Evolutionary conservation across 2,113 vertebrate genomes (phyloP), one percentile per base, ranked within the genome.

Genomic region (Gambusia affinis): DNA sequence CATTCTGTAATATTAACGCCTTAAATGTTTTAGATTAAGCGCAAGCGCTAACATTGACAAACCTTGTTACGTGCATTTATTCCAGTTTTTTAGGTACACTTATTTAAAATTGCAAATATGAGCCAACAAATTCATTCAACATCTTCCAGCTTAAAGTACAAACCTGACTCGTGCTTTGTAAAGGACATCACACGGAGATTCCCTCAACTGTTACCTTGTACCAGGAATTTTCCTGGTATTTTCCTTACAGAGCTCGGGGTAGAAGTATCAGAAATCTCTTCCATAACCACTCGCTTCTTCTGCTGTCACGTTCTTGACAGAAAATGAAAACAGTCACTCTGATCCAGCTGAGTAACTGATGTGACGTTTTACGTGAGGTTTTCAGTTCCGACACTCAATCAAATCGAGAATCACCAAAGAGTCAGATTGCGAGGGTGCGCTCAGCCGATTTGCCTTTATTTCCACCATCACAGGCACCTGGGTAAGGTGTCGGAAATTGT

Each of bases 141-240:
- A 73, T 76, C 81, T 77, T 76, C 75, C 42, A 73, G 69, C 73
- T 60, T 67, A 74, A 68, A 81, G 83, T 87, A 80, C 62, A 77
- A 35, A 73, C 85, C 44, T 65, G 68, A 71, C 65, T 57, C 80
- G 79, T 80, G 61, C 67, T 63, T 79, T 33, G 88, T 87, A 92
- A 86, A 90, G 90, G 82, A 69, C 39, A 4, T 74, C 70, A 91
- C 89, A 85, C 83, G 39, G 33, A 81, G 64, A 80, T 88, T 94
- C 93, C 85, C 87, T 91, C 80, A 80, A 67, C 81, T 82, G 75
- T 64, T 89, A 85, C 93, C 77, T 0, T 0, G 84, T 94, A 91
- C 91, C 92, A 92, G 89, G 91, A 94, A 86, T 75, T 72, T 87
- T 91, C 91, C 87, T 65, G 82, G 84, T 92, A 77, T 78, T 87